Percentiles rank a stretch among this genome's conserved stretches.
These are phyloP conservation scores for Nezara viridula DNA, from an alignment of 2,888 invertebrate genomes.

Conservation along the genomic window DNA sequence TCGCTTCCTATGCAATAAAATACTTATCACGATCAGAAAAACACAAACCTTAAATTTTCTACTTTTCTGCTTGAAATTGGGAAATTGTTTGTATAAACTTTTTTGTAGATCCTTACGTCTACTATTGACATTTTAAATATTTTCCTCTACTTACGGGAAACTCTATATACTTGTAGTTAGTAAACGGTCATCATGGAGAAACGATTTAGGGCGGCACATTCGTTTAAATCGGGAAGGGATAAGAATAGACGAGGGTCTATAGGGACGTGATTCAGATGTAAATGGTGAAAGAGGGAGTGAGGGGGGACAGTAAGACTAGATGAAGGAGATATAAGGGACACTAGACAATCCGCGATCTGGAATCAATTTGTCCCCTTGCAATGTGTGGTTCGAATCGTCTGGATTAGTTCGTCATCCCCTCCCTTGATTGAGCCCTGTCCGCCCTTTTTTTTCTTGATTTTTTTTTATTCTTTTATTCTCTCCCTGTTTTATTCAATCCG, in stretches of 20 bases:
- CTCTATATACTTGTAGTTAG: too few species aligned
- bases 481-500: slow-evolving; percentile 44
- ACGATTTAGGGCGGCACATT: not conserved
- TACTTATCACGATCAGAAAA: too few species aligned
- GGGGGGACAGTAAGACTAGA: not conserved
- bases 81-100: too few species aligned
- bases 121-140: too few species aligned
- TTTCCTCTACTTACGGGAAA: too few species aligned
- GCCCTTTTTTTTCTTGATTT: not conserved
- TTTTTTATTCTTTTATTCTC: slow-evolving; percentile 41
- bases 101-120: too few species aligned
- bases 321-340: slow-evolving; percentile 11
- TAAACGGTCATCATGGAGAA: not conserved
- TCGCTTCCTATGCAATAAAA: too few species aligned
- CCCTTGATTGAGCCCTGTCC: slow-evolving; percentile 2
- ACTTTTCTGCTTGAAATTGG: too few species aligned
- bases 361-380: not conserved
- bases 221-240: not conserved
- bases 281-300: not conserved
- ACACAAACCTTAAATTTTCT: too few species aligned
- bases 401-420: slow-evolving; percentile 2
- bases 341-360: slow-evolving; percentile 19
- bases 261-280: slow-evolving; percentile 48
- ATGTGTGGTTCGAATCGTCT: not conserved
- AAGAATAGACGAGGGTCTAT: slow-evolving; percentile 8